Conservation (phyloP, 1,140 invertebrate genomes). For the Diorhabda elongata region DNA sequence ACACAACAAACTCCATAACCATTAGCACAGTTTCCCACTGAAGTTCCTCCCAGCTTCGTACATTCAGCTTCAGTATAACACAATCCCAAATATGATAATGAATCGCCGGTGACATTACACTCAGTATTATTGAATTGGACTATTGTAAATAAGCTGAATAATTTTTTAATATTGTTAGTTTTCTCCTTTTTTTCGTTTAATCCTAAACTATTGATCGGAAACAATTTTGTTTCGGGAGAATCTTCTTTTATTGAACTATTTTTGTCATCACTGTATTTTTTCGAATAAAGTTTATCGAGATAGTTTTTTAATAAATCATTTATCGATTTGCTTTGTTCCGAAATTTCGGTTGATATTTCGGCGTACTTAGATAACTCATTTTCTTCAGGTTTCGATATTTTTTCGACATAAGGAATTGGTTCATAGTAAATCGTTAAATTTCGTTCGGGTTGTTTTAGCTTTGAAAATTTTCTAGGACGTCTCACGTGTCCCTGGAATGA, state of each 20-base stretch:
- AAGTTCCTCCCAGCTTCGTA: slow-evolving; percentile 54
- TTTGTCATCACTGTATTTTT: slow-evolving; percentile 22
- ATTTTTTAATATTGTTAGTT: slow-evolving; percentile 45
- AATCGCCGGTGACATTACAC: slow-evolving; percentile 51
- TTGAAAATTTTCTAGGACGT: neutral
- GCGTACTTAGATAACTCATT: slow-evolving; percentile 11
- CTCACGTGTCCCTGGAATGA: neutral
- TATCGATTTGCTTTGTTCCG: slow-evolving; percentile 20
- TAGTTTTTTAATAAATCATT: slow-evolving; percentile 35
- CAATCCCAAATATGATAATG: slow-evolving; percentile 57
- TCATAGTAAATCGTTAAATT: slow-evolving; percentile 11
- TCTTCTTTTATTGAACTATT: neutral
- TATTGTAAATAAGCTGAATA: slow-evolving; percentile 69
- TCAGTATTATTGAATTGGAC: slow-evolving; percentile 64
- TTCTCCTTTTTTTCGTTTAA: slow-evolving; percentile 36
- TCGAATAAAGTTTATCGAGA: slow-evolving; percentile 28
- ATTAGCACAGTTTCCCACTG: slow-evolving; percentile 65
- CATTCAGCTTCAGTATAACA: slow-evolving; percentile 68
- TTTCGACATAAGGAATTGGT: slow-evolving; percentile 23
- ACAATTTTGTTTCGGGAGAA: slow-evolving; percentile 24
- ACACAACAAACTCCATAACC: slow-evolving; percentile 54
- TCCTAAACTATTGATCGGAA: slow-evolving; percentile 27
- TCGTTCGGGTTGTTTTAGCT: neutral
- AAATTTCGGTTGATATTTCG: slow-evolving; percentile 6
- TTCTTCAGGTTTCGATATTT: slow-evolving; percentile 21